phyloP scores from a whole-genome alignment of 2,113 vertebrate species.

The Amphilophus citrinellus region DNA sequence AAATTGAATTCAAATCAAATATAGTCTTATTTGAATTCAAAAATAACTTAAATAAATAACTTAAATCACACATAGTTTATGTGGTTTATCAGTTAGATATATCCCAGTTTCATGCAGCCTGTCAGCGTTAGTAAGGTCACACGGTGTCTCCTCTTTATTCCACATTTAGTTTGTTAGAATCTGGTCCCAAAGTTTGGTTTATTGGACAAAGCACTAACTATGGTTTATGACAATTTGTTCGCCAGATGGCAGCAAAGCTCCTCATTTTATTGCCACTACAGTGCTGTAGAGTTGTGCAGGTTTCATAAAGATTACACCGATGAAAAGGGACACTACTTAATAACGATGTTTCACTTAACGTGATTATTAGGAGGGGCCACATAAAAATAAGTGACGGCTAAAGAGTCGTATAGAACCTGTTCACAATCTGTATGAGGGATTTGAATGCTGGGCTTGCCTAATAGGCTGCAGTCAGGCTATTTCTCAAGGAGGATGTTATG shows the following conservation, averaged over 20 bases:
- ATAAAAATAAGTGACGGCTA: neutral
- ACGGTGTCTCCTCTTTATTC: neutral
- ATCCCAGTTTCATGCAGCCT: neutral
- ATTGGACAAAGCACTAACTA: neutral
- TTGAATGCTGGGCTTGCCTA: slow-evolving; percentile 2
- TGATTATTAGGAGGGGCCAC: neutral
- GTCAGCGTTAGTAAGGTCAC: neutral
- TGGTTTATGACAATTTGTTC: neutral
- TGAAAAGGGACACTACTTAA: neutral
- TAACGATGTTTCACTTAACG: fast-evolving
- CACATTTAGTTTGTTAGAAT: neutral
- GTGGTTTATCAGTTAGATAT: neutral
- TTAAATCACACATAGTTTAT: neutral
- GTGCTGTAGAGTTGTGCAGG: neutral
- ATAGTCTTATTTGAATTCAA: too few relatives aligned
- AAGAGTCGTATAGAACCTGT: neutral
- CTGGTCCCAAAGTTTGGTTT: neutral
- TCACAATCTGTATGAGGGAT: neutral
- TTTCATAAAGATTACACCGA: neutral
- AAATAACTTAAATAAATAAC: neutral
- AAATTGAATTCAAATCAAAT: too few relatives aligned
- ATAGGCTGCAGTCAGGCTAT: neutral
- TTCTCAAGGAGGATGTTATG: neutral
- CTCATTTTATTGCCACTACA: neutral
- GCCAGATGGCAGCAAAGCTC: slow-evolving; percentile 56